Base-by-base conservation (phyloP, 64 coral and sea anemone species). In the Montipora efflorescens region DNA sequence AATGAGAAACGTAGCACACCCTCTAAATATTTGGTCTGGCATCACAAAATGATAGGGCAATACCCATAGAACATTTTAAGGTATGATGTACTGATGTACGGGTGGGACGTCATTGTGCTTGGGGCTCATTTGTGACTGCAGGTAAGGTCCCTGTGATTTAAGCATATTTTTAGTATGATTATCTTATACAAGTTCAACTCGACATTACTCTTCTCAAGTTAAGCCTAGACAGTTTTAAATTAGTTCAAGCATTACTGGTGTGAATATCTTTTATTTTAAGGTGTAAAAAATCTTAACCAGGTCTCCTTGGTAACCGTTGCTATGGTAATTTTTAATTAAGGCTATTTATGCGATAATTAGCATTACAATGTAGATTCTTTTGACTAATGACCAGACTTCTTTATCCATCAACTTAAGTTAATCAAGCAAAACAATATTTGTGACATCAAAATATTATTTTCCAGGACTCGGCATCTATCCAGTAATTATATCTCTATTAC, bases 111-210 rank as follows among this genome's bases (percentile, higher is more conserved):
- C 25, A 19, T 43, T 87, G 20, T 69, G 66, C 66, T 18, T 18
- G 66, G 66, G 66, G 66, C 14, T 69, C 66, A 4, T 13, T 69
- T 28, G 25, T 28, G 25, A 28, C 25, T 28, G 25, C 25, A 0
- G 0, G 25, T 28, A 28, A 28, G 25, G 15, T 3, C 14, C n/a
- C 66, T 19, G n/a, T 18, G 5, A 19, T 13, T 69, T 69, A 88
- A 88, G 18, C 15, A 69, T 69, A 46, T 72, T 69, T 48, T 9
- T 48, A 74, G 85, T 66, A 74, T 88, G 67, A 46, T 88, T 36
- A 14, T 28, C 25, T 28, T 28, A 28, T 28, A 28, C 25, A 28
- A 28, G 25, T 28, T 28, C 25, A 28, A 28, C 25, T 28, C 25
- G 25, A 28, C 1, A 28, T 28, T 48, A 88, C 46, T 69, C 85